Evolutionary conservation across 1,140 invertebrate species (phyloP).

Genomic region (Phthorimaea operculella): DNA sequence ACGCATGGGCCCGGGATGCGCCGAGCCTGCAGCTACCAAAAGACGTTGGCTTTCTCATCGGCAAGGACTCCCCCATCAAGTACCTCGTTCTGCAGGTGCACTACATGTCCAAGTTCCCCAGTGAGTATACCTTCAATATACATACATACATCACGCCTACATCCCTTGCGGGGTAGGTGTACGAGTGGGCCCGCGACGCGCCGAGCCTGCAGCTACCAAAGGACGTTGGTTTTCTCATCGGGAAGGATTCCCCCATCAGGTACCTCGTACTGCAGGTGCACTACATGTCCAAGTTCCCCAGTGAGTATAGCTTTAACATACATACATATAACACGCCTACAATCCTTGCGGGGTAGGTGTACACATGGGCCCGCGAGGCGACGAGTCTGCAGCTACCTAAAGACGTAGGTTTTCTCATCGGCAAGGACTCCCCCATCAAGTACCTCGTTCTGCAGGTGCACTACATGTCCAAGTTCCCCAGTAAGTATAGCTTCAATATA

Average conservation of each 20-base stretch:
- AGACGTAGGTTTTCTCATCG: constrained; percentile 86
- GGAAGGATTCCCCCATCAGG: constrained; percentile 76
- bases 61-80: constrained; percentile 76
- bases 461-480: constrained; percentile 82
- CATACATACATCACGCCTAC: too few species aligned
- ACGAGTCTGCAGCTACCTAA: constrained; percentile 85
- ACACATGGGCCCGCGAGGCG: constrained; percentile 97
- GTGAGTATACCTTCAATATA: constrained; percentile 42
- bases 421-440: constrained; percentile 76
- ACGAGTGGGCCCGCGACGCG: constrained; percentile 97
- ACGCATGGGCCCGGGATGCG: constrained; percentile 91
- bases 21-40: constrained; percentile 85
- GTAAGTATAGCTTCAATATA: constrained; percentile 42
- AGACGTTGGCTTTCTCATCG: constrained; percentile 86
- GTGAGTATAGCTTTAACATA: constrained; percentile 42
- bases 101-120: constrained; percentile 82
- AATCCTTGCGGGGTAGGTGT: too few species aligned
- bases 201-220: constrained; percentile 85
- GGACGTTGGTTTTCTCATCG: constrained; percentile 86
- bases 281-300: constrained; percentile 82
- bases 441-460: constrained; percentile 94
- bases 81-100: constrained; percentile 94
- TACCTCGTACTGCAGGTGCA: constrained; percentile 94
- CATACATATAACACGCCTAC: too few species aligned
- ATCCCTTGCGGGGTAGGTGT: too few species aligned